These are phyloP conservation scores for Fulmarus glacialis DNA, from an alignment of 2,113 vertebrate species.

Conservation along the genomic window DNA sequence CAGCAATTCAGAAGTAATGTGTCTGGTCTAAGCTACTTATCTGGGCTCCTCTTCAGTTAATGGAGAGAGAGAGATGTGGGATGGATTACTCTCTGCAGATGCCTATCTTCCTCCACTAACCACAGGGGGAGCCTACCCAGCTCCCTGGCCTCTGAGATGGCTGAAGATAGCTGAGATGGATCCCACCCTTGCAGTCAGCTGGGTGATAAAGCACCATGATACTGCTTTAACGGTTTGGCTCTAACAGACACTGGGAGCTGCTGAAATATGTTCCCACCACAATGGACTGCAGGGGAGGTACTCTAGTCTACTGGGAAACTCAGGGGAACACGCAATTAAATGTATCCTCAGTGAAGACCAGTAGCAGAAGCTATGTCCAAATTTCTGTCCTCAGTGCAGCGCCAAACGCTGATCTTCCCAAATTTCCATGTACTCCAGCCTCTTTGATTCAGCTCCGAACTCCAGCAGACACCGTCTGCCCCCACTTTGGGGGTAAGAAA, in stretches of 20 bases:
- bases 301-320: background rate
- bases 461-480: background rate
- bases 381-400: background rate
- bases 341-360: background rate
- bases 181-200: background rate
- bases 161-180: slow-evolving; percentile 4
- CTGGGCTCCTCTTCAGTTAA: slow-evolving; percentile 22
- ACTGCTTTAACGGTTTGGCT: background rate
- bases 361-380: background rate
- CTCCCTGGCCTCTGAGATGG: background rate
- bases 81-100: slow-evolving; percentile 36
- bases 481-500: background rate
- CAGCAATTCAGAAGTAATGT: background rate
- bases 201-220: slow-evolving; percentile 2
- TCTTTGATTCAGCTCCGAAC: slow-evolving; percentile 9
- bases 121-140: background rate
- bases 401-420: background rate
- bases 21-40: slow-evolving; percentile 24
- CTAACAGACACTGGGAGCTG: background rate
- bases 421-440: background rate
- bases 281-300: background rate
- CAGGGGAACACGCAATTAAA: background rate
- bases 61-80: background rate
- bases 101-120: slow-evolving; percentile 8
- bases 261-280: background rate